Evolutionary conservation across 2,888 invertebrate genomes (phyloP).

Genomic region (Byasa hedistus): DNA sequence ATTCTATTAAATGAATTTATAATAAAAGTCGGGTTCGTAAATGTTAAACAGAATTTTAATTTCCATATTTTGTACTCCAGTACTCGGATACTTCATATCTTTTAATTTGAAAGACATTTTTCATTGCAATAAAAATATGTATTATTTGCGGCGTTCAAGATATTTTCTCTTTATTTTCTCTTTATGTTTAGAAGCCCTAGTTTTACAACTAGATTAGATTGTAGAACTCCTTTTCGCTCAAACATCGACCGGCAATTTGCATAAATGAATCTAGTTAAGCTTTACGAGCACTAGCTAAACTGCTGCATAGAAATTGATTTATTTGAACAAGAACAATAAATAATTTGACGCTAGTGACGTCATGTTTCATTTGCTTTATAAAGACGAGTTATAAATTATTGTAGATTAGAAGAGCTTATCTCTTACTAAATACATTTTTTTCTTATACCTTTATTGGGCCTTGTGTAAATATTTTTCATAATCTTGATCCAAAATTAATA

Average conservation of each 20-base stretch:
- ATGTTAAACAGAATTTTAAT: neutral
- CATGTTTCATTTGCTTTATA: neutral
- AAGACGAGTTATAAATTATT: neutral
- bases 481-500: conserved; percentile 5
- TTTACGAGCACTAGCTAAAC: conserved; percentile 21
- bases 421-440: neutral
- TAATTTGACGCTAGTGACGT: neutral
- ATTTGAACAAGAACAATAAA: conserved; percentile 13
- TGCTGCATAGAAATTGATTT: conserved; percentile 23
- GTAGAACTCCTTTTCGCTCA: conserved; percentile 21
- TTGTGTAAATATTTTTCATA: neutral
- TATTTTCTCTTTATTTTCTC: conserved; percentile 5
- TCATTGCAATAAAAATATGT: conserved; percentile 1
- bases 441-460: no score
- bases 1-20: neutral
- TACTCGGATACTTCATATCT: neutral
- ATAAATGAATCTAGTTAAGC: conserved; percentile 29
- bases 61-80: neutral
- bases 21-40: neutral
- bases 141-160: neutral
- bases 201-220: conserved; percentile 28
- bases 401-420: neutral
- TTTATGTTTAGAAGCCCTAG: conserved; percentile 19
- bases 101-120: conserved; percentile 12
- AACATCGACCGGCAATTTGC: conserved; percentile 29